A percentile compares a stretch with the other conserved stretches of the same genome.
Conservation (phyloP, 2,888 invertebrate genomes). For the Synanthedon myopaeformis region DNA sequence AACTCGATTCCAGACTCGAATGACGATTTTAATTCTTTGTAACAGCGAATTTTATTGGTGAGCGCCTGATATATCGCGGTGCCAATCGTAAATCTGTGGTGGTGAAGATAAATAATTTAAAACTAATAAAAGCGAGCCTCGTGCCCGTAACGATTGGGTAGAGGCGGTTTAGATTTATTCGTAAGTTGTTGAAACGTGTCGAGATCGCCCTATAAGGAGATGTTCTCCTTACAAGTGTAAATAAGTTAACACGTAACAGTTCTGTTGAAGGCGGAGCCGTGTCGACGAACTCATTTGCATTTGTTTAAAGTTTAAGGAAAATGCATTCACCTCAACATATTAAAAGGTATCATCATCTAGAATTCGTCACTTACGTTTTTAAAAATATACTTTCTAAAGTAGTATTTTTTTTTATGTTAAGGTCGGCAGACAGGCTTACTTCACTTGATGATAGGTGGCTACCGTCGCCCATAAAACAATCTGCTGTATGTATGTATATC, state of each 20-base stretch:
- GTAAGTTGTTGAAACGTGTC: conserved; percentile 9
- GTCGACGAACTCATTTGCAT: not conserved
- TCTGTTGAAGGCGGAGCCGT: not conserved
- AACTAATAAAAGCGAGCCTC: conserved; percentile 53
- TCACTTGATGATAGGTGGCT: too few species aligned
- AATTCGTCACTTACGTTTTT: too few species aligned
- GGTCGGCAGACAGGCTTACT: too few species aligned
- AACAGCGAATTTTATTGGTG: conserved; percentile 52
- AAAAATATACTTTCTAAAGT: too few species aligned
- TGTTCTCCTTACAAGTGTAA: not conserved
- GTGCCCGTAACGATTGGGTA: conserved; percentile 15
- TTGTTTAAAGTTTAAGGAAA: not conserved
- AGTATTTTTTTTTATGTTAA: too few species aligned
- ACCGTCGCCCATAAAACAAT: too few species aligned
- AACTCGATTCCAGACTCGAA: not conserved
- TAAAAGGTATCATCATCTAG: too few species aligned
- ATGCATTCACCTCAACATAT: not conserved
- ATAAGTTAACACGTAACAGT: not conserved
- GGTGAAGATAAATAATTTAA: conserved; percentile 66
- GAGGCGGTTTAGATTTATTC: conserved; percentile 13
- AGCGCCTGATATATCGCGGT: conserved; percentile 59
- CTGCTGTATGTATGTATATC: too few species aligned
- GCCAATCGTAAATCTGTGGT: conserved; percentile 65
- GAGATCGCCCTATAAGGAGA: not conserved
- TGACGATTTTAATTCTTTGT: conserved; percentile 14